These are phyloP conservation scores for Nyctalus aviator DNA, from an alignment of 2,797 vertebrate species.

Conservation along the genomic window DNA sequence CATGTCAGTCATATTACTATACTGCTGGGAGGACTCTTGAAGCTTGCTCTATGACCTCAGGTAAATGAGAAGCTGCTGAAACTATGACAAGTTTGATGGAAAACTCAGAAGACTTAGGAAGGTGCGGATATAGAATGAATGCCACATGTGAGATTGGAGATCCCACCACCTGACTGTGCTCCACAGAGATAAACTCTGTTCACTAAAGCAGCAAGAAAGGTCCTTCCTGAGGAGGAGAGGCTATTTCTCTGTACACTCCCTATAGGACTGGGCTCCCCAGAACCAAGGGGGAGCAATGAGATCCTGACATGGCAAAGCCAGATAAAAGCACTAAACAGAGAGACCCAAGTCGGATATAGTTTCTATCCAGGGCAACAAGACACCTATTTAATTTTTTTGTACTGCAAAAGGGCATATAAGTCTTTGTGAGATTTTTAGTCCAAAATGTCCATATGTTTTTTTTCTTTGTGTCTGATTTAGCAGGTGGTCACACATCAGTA, in stretches of 20 bases:
- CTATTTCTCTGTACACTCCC: background rate
- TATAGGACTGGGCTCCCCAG: background rate
- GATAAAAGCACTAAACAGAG: background rate
- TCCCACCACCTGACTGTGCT: background rate
- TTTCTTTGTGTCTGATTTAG: background rate
- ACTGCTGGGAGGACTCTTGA: background rate
- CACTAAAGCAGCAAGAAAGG: background rate
- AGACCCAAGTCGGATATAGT: background rate
- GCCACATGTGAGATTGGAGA: background rate
- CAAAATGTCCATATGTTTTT: background rate
- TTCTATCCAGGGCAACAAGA: background rate
- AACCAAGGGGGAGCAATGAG: fast-evolving
- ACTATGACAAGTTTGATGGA: background rate
- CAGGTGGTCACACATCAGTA: background rate
- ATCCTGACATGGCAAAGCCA: background rate
- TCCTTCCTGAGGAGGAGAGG: fast-evolving
- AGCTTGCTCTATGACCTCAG: background rate
- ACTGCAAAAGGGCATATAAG: background rate
- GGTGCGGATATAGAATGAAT: background rate
- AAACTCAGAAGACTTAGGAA: background rate
- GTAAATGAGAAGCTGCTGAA: background rate
- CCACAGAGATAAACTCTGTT: background rate
- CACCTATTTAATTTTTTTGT: background rate
- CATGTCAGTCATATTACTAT: background rate
- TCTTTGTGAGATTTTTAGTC: background rate